Percentiles rank a stretch among this genome's conserved stretches.
phyloP scores from a whole-genome alignment of 2,113 vertebrate genomes.

The Crocuta crocuta region DNA sequence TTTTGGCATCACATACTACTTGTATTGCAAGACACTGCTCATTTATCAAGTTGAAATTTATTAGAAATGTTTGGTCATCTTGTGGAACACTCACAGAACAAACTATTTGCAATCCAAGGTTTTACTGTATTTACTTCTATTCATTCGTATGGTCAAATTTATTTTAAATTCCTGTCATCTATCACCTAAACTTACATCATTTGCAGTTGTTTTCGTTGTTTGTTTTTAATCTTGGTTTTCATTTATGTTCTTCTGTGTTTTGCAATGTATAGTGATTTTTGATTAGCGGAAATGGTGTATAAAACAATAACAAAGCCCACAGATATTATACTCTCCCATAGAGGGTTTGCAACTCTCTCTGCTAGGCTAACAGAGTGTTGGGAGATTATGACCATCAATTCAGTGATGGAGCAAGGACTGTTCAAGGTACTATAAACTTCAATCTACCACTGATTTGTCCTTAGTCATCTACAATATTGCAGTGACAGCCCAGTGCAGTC shows the following conservation, averaged over 20 bases:
- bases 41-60: no score
- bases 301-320: background rate
- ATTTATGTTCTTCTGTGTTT: background rate
- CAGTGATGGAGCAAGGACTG: background rate
- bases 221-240: background rate
- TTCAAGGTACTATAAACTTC: background rate
- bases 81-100: no score
- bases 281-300: background rate
- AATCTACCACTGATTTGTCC: background rate
- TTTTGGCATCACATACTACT: no score
- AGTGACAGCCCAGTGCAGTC: background rate
- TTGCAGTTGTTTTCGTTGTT: background rate
- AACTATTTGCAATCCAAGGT: no score
- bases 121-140: background rate
- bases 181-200: background rate
- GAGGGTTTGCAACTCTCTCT: background rate
- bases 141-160: background rate
- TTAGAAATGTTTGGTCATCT: no score
- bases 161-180: background rate
- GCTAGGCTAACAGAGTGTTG: background rate
- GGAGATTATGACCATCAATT: background rate
- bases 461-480: background rate
- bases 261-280: background rate
- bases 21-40: no score
- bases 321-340: background rate